Conservation (phyloP, 92 coral and sea anemone genomes). For the Bergia sp. region DNA sequence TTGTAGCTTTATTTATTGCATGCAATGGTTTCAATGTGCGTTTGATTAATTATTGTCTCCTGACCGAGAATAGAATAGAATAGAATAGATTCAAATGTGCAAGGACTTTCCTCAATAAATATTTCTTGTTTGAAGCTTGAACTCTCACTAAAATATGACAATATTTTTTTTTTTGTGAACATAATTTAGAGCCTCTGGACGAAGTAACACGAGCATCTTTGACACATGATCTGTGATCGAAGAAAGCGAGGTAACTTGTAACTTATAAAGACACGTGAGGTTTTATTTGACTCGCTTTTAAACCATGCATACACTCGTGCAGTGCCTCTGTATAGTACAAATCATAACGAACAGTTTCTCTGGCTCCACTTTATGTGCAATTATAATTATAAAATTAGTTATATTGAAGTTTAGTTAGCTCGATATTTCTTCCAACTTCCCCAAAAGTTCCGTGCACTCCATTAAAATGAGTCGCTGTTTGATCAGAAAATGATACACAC, state of each 20-base stretch:
- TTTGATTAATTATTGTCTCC: background rate
- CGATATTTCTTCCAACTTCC: background rate
- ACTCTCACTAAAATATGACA: background rate
- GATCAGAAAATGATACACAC: background rate
- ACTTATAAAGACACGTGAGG: background rate
- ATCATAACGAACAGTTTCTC: background rate
- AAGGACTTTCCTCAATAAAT: background rate
- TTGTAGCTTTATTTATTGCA: background rate
- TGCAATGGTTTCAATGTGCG: background rate
- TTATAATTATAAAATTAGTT: background rate
- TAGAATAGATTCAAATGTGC: background rate
- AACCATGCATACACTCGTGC: too few species aligned
- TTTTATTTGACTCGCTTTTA: too few species aligned
- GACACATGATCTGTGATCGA: background rate
- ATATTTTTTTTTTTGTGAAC: too few species aligned
- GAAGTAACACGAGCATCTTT: background rate
- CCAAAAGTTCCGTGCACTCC: background rate
- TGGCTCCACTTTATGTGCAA: background rate
- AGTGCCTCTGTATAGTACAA: background rate
- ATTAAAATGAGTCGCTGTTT: background rate
- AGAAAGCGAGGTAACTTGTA: background rate
- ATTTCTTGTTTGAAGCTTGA: background rate
- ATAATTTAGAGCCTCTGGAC: background rate
- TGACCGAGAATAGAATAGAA: background rate
- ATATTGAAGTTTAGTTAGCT: too few species aligned